Evolutionary conservation across 1,140 invertebrate genomes (phyloP).

Genomic region (Drosophila repleta): DNA sequence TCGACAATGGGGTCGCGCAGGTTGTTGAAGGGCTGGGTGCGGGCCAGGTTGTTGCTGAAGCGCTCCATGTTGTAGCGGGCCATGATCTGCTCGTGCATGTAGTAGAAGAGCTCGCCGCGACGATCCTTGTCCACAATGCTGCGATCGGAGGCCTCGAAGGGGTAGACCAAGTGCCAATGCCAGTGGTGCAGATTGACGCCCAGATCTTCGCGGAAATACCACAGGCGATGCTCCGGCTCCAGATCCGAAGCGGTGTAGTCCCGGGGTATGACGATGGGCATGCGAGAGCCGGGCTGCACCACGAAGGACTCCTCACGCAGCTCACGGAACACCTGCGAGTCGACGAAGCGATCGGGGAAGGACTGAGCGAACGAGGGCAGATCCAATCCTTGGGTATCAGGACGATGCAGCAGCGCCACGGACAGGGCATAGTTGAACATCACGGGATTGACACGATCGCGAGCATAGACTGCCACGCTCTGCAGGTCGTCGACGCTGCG

Average conservation of each 20-base stretch:
- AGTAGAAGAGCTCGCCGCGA: conserved; percentile 91
- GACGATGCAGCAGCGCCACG: conserved; percentile 90
- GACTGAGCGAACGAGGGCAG: conserved; percentile 89
- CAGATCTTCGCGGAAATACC: conserved; percentile 90
- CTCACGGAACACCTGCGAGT: conserved; percentile 88
- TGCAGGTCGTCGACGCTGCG: conserved; percentile 88
- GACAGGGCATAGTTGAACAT: conserved; percentile 91
- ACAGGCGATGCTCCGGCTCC: conserved; percentile 89
- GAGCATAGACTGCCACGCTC: conserved; percentile 88
- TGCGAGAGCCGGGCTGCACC: conserved; percentile 86
- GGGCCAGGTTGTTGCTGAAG: conserved; percentile 86
- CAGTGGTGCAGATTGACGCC: conserved; percentile 92
- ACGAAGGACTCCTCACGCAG: conserved; percentile 89
- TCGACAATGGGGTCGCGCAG: conserved; percentile 87
- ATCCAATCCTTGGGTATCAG: conserved; percentile 89
- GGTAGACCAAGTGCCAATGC: conserved; percentile 94
- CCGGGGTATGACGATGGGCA: conserved; percentile 88
- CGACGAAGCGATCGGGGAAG: conserved; percentile 92
- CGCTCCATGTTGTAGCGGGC: conserved; percentile 89
- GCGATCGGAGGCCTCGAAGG: conserved; percentile 86
- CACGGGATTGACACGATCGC: conserved; percentile 90
- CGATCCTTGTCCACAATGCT: conserved; percentile 88
- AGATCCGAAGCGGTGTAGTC: conserved; percentile 90
- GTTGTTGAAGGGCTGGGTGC: conserved; percentile 86
- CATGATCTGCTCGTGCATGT: conserved; percentile 90